Evolutionary conservation across 2,888 invertebrate species (phyloP), one percentile per base, ranked within the genome.

Genomic region (Sesamia inferens): DNA sequence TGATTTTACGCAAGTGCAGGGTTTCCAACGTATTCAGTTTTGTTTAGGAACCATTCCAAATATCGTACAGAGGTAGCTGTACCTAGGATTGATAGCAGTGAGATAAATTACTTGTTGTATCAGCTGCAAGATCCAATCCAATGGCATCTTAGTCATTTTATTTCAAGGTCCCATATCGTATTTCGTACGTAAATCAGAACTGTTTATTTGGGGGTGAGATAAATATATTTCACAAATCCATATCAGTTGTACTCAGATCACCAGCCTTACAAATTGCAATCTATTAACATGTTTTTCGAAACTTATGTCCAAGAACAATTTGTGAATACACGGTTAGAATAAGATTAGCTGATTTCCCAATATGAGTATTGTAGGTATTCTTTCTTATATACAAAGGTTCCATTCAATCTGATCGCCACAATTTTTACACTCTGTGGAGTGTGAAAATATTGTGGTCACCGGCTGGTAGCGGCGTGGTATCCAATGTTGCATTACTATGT

Each of bases 1-100:
- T 44, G 82, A 81, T 76, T 81, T 48, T 16, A 24, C 77, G 58
- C 64, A 4, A 51, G 59, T 63, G 31, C 69, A 54, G 42, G 81
- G 57, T 63, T 54, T 59, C 19, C 8, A 44, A 19, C 48, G 24
- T 62, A 47, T 54, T 63, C 22, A 67, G 58, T 47, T 54, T 57
- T 16, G 10, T 39, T 62, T 58, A 62, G n/a, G 14, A 54, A 77
- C n/a, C 42, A n/a, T n/a, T n/a, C n/a, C n/a, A n/a, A n/a, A n/a
- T n/a, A n/a, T n/a, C n/a, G 13, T 51, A 64, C 16, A 16, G 44
- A 19, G 39, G 22, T 42, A 68, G n/a, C 48, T 51, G 24, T 54
- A 31, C 7, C 24, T 19, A 57, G 55, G 10, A 39, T 54, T 10
- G 42, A 14, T n/a, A 57, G 14, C 31, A 66, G n/a, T 65, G n/a